phyloP scores from a whole-genome alignment of 2,797 vertebrate species.

The Paedocypris micromegethes region DNA sequence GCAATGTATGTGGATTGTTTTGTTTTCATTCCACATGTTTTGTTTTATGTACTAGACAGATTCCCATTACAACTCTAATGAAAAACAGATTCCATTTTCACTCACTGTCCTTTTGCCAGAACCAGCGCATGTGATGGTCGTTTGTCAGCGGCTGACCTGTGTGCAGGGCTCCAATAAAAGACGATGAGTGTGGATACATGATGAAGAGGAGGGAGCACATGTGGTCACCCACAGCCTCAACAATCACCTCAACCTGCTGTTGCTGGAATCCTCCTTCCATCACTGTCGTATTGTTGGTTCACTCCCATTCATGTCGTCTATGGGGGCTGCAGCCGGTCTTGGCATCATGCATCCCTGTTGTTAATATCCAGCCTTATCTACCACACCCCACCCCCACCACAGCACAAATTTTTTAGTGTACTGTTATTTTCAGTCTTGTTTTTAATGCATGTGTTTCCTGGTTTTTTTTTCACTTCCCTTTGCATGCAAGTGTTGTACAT shows the following conservation, averaged over 20 bases:
- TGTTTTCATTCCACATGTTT: neutral
- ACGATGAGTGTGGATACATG: conserved; percentile 16
- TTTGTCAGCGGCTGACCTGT: conserved; percentile 28
- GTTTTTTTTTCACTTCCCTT: no score
- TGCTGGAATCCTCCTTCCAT: conserved; percentile 29
- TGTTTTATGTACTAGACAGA: neutral
- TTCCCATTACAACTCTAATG: neutral
- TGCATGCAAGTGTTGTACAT: no score
- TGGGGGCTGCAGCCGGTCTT: conserved; percentile 27
- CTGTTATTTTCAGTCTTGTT: no score
- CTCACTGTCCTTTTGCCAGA: neutral
- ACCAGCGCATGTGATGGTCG: conserved; percentile 1
- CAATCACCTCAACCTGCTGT: conserved; percentile 20
- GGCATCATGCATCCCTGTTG: conserved; percentile 19
- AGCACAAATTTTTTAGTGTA: no score
- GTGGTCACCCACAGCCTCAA: conserved; percentile 5
- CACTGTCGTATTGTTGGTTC: conserved; percentile 33
- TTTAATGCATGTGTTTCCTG: neutral
- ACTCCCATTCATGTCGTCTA: conserved; percentile 38
- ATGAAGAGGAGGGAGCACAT: conserved; percentile 14
- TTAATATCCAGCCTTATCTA: conserved; percentile 18
- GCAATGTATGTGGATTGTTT: neutral
- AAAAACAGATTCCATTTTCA: conserved; percentile 4
- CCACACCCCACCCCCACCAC: no score
- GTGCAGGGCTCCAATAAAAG: conserved; percentile 18